Base-by-base conservation (phyloP, 2,113 vertebrate species). In the Heliornis fulica region DNA sequence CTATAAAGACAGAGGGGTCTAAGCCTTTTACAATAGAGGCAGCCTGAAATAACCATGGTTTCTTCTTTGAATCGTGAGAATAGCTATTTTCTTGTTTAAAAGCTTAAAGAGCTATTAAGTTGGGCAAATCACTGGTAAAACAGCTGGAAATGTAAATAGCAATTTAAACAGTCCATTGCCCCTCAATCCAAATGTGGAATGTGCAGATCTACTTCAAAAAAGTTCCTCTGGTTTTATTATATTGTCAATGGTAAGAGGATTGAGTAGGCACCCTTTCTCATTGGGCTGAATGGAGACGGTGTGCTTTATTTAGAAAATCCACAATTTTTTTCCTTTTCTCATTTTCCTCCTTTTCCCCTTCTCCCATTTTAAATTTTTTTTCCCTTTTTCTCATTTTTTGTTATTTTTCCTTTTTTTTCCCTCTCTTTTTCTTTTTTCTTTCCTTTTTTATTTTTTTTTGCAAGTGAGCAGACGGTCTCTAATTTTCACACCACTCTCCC, bases 131-230 rank as follows among this genome's bases (percentile, higher is more conserved):
- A 93, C 98, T 98, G 97, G 97, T 98, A 97, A 98, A 98, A 98
- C 98, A 98, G 98, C 98, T 98, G 98, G 98, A 98, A 98, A 98
- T 97, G 97, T 98, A 98, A 98, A 98, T 97, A 98, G 97, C 97
- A 97, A 98, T 98, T 98, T 98, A 98, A 98, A 97, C 98, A 98
- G 97, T 95, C 96, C 97, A 95, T 94, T 95, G 98, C 98, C 93
- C 94, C 88, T 97, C 95, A 97, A 96, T 96, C 95, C 94, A 83
- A 89, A 95, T 75, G 85, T 89, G 96, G 98, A 97, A 98, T 97
- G 97, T 87, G 92, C 89, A 81, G 96, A 84, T 87, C 97, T 90
- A 94, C 96, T 97, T 95, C 92, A 97, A 96, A 96, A 97, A 96
- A 88, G 79, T 93, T 89, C 95, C 92, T 89, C 94, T 93, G 95